Evolutionary conservation across 1,140 invertebrate species (phyloP).

Genomic region (Odontomachus brunneus): DNA sequence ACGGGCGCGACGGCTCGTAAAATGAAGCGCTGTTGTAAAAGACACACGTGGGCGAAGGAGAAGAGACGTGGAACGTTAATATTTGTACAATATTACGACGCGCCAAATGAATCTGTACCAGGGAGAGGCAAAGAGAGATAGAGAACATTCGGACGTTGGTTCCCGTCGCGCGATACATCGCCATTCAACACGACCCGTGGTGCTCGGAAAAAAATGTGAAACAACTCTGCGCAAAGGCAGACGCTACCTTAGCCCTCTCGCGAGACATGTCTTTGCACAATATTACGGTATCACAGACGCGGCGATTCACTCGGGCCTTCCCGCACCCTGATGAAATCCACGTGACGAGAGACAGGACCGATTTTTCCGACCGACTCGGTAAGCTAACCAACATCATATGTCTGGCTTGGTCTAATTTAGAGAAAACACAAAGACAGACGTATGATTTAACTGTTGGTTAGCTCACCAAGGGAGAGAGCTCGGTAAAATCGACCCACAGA

Average conservation of each 20-base stretch:
- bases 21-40: neutral
- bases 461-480: too few relatives aligned
- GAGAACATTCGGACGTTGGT: neutral
- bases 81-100: slow-evolving; percentile 57
- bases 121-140: too few relatives aligned
- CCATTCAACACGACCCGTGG: slow-evolving; percentile 13
- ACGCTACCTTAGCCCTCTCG: slow-evolving; percentile 22
- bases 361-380: too few relatives aligned
- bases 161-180: slow-evolving; percentile 38
- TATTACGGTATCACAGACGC: slow-evolving; percentile 19
- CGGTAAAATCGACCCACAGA: too few relatives aligned
- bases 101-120: slow-evolving; percentile 36
- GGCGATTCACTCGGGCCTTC: slow-evolving; percentile 3
- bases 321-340: slow-evolving; percentile 8
- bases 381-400: too few relatives aligned
- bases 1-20: neutral
- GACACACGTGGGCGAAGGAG: neutral
- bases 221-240: slow-evolving; percentile 23
- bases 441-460: too few relatives aligned
- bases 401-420: too few relatives aligned
- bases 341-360: too few relatives aligned
- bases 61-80: slow-evolving; percentile 23
- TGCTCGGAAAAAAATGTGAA: slow-evolving; percentile 5
- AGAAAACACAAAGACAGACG: too few relatives aligned
- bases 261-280: slow-evolving; percentile 9